Percentiles rank a stretch among this genome's conserved stretches.
Conservation (phyloP, 2,113 vertebrate genomes). For the Cnemophilus loriae region DNA sequence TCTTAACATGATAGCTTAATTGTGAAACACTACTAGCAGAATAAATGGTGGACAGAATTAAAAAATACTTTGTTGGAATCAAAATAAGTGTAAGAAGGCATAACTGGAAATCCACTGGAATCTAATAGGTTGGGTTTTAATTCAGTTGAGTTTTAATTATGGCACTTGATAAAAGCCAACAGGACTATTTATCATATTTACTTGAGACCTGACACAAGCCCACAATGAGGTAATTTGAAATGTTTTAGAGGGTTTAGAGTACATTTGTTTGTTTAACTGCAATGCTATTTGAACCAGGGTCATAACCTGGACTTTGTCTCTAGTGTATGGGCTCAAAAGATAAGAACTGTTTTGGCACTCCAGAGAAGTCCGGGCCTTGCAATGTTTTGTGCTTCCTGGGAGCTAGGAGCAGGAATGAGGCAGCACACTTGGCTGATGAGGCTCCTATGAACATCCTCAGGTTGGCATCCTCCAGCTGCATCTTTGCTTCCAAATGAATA, state of each 20-base stretch:
- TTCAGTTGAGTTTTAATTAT: background rate
- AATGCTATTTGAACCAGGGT: background rate
- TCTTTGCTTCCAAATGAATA: background rate
- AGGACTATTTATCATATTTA: background rate
- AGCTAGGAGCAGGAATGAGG: background rate
- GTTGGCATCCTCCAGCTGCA: background rate
- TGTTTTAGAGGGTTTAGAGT: background rate
- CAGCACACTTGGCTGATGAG: background rate
- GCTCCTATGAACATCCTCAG: accelerated
- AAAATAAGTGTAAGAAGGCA: background rate
- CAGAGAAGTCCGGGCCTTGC: background rate
- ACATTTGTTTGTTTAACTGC: background rate
- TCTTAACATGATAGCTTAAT: background rate
- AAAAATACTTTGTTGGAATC: background rate
- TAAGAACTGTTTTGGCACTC: background rate
- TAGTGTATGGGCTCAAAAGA: background rate
- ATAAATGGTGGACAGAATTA: background rate
- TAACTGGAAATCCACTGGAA: background rate
- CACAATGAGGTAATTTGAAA: background rate
- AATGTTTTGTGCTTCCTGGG: background rate
- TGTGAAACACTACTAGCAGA: background rate
- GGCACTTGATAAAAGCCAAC: background rate
- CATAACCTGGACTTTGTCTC: constrained; percentile 18
- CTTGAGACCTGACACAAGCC: background rate
- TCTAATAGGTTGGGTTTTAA: background rate